Evolutionary conservation across 2,797 vertebrate species (phyloP).

Genomic region (Syngnathus acus): DNA sequence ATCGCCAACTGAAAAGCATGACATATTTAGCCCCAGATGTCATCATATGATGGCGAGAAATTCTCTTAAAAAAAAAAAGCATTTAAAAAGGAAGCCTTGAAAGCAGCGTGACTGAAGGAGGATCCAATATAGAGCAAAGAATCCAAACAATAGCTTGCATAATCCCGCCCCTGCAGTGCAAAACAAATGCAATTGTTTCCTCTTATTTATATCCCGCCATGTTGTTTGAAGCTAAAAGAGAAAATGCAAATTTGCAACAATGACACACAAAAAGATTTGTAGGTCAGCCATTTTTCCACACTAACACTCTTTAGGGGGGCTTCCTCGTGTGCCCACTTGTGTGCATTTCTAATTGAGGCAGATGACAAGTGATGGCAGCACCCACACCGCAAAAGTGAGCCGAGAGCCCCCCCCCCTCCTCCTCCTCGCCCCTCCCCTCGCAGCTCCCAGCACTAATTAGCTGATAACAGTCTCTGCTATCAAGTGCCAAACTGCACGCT

Average conservation of each 20-base stretch:
- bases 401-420: slow-evolving; percentile 42
- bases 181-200: slow-evolving; percentile 23
- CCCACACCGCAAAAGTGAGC: slow-evolving; percentile 45
- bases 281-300: neutral
- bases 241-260: neutral
- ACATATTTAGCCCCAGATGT: slow-evolving; percentile 31
- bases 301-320: no score
- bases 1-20: slow-evolving; percentile 25
- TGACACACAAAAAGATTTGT: neutral
- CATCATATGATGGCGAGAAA: slow-evolving; percentile 26
- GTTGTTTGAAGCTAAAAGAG: neutral
- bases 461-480: slow-evolving; percentile 42
- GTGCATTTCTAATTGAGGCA: slow-evolving; percentile 36
- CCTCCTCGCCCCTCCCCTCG: slow-evolving; percentile 41
- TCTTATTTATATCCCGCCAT: neutral
- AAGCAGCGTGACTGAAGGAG: neutral
- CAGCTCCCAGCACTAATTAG: slow-evolving; percentile 55
- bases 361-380: slow-evolving; percentile 33
- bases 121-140: no score
- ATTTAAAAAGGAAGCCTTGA: neutral
- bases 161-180: slow-evolving; percentile 16
- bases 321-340: neutral
- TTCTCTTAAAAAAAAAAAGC: slow-evolving; percentile 3
- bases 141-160: slow-evolving; percentile 33
- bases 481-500: slow-evolving; percentile 21